These are phyloP conservation scores for Cyrtorhinus lividipennis DNA, from an alignment of 1,140 invertebrate species.

Conservation along the genomic window DNA sequence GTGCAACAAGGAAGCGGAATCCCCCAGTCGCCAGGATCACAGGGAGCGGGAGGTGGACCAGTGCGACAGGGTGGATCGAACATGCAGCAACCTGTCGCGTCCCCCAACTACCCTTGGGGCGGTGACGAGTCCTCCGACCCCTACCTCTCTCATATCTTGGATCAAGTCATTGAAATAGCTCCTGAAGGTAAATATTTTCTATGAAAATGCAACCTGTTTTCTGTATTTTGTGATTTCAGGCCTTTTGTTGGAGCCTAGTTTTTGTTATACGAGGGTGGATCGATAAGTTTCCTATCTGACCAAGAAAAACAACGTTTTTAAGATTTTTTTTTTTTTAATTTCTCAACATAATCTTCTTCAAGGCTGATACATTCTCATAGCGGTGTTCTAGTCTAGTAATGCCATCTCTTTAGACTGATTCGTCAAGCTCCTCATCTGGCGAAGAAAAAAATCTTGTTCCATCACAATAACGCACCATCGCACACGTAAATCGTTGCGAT, in stretches of 20 bases:
- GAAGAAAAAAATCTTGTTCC: too few species aligned
- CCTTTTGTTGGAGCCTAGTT: background rate
- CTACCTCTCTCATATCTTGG: conserved; percentile 61
- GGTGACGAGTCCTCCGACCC: conserved; percentile 39
- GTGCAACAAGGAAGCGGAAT: background rate
- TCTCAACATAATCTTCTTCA: too few species aligned
- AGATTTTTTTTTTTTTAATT: too few species aligned
- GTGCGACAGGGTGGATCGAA: background rate
- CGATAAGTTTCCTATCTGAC: too few species aligned
- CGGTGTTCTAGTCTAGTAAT: too few species aligned
- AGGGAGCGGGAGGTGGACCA: conserved; percentile 25
- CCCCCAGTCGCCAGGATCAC: conserved; percentile 28
- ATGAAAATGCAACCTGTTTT: background rate
- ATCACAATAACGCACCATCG: too few species aligned
- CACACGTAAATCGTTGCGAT: too few species aligned
- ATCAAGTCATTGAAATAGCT: conserved; percentile 67
- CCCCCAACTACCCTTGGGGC: conserved; percentile 10
- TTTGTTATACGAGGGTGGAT: too few species aligned
- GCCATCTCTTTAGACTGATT: too few species aligned
- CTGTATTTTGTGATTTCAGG: background rate
- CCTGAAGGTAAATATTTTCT: conserved; percentile 40
- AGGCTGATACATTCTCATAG: too few species aligned
- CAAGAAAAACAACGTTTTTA: too few species aligned
- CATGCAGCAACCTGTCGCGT: background rate
- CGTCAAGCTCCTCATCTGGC: too few species aligned